A percentile compares a stretch with the other conserved stretches of the same genome.
phyloP scores from a whole-genome alignment of 2,113 vertebrate species.

The Bufo bufo region DNA sequence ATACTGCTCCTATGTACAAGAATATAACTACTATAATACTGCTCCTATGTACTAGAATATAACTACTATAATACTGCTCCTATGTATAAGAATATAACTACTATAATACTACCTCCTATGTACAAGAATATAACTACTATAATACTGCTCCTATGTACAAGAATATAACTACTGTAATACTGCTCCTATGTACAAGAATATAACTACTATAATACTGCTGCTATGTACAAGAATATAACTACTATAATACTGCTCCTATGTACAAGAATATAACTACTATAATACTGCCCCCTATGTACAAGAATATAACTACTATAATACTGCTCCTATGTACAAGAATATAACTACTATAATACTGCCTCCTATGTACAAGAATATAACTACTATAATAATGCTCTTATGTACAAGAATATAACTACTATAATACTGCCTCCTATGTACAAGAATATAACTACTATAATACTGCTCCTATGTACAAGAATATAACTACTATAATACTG shows the following conservation, averaged over 20 bases:
- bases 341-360: no score
- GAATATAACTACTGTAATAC: neutral
- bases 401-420: no score
- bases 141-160: neutral
- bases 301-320: no score
- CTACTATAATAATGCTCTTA: no score
- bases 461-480: neutral
- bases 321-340: no score
- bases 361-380: no score
- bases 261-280: no score
- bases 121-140: neutral
- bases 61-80: neutral
- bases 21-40: neutral
- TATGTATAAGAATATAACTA: neutral
- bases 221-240: neutral
- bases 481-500: neutral
- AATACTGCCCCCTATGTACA: no score
- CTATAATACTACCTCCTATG: neutral
- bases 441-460: no score
- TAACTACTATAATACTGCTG: neutral
- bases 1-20: neutral
- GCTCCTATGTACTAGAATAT: neutral
- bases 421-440: no score
- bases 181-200: neutral
- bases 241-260: neutral